Evolutionary conservation across 1,140 invertebrate genomes (phyloP).

Genomic region (Dinothrombium tinctorium): DNA sequence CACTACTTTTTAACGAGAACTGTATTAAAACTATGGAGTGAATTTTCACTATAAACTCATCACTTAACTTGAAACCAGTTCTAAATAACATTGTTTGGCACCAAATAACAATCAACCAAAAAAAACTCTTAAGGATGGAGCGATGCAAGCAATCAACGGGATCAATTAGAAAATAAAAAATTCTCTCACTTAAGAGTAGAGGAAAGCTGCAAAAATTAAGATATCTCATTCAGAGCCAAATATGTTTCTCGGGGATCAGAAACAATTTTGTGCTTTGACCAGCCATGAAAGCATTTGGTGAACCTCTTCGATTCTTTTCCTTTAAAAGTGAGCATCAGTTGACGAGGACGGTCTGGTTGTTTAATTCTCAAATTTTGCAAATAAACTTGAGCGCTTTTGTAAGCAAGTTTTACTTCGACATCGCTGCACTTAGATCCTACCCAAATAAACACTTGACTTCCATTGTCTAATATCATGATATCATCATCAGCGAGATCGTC

Average conservation of each 20-base stretch:
- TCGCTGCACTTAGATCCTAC: conserved; percentile 83
- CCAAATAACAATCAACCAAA: too few relatives aligned
- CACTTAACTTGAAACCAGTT: too few relatives aligned
- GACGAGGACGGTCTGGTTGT: conserved; percentile 69
- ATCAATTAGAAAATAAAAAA: too few relatives aligned
- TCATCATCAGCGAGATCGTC: conserved; percentile 98
- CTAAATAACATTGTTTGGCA: too few relatives aligned
- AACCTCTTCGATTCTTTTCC: conserved; percentile 85
- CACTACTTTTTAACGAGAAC: too few relatives aligned
- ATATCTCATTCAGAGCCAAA: too few relatives aligned
- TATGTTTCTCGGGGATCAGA: conserved; percentile 10
- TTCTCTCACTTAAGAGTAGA: too few relatives aligned
- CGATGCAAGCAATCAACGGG: too few relatives aligned
- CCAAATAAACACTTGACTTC: conserved; percentile 94
- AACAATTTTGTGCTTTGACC: conserved; percentile 34
- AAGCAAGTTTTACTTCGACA: conserved; percentile 94
- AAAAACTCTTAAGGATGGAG: too few relatives aligned
- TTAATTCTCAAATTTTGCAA: conserved; percentile 90
- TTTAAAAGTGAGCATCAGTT: conserved; percentile 85
- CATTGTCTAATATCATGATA: conserved; percentile 98
- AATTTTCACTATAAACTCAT: too few relatives aligned
- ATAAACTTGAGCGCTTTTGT: conserved; percentile 96
- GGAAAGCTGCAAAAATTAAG: too few relatives aligned
- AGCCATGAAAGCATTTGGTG: conserved; percentile 96
- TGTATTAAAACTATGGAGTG: too few relatives aligned